phyloP scores from a whole-genome alignment of 2,888 invertebrate genomes.

The Acanthosoma haemorrhoidale region DNA sequence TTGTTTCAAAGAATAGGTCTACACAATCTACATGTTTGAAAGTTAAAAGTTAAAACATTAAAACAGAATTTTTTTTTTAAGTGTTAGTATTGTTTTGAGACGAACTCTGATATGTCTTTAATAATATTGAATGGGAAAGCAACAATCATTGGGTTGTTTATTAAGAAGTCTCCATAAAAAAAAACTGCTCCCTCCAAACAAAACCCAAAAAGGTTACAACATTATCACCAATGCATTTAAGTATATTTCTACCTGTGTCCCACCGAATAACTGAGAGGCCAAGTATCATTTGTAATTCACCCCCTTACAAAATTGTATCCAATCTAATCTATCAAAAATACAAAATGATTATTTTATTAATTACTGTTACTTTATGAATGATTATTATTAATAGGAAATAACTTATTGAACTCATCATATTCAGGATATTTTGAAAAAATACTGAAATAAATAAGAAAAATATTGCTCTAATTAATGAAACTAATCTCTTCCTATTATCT shows the following conservation, averaged over 20 bases:
- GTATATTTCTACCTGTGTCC: slow-evolving; percentile 66
- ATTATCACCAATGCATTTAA: slow-evolving; percentile 63
- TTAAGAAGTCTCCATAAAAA: slow-evolving; percentile 69
- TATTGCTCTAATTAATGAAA: slow-evolving; percentile 62
- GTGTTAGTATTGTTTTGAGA: no score
- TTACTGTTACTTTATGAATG: not conserved
- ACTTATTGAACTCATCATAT: slow-evolving; percentile 48
- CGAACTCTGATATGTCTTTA: no score
- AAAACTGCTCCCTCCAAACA: slow-evolving; percentile 73
- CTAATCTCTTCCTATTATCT: slow-evolving; percentile 55
- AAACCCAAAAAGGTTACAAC: slow-evolving; percentile 72
- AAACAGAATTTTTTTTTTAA: no score
- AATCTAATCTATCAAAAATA: slow-evolving; percentile 58
- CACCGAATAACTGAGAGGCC: slow-evolving; percentile 82
- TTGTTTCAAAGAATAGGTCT: no score
- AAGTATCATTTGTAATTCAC: slow-evolving; percentile 75
- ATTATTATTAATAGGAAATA: slow-evolving; percentile 4
- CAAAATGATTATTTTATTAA: not conserved
- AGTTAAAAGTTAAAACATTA: no score
- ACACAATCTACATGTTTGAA: no score
- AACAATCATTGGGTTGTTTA: slow-evolving; percentile 59
- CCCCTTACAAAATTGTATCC: slow-evolving; percentile 73
- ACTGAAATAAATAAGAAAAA: slow-evolving; percentile 60
- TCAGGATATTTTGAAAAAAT: slow-evolving; percentile 57
- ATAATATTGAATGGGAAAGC: no score